These are phyloP conservation scores for Drosophila kurseongensis DNA, from an alignment of 1,140 invertebrate genomes.

Conservation along the genomic window DNA sequence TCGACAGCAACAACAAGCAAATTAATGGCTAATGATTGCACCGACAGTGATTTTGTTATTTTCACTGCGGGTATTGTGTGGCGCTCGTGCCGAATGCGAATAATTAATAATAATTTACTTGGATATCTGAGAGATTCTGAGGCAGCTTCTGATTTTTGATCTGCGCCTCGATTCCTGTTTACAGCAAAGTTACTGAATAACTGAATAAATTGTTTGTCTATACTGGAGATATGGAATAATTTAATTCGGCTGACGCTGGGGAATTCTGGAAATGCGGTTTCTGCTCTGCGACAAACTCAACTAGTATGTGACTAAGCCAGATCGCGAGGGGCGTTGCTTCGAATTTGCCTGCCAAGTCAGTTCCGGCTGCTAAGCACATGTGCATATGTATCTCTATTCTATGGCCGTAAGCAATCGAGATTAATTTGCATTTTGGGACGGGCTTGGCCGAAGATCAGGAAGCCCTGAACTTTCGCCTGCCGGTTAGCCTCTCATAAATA, in stretches of 20 bases:
- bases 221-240: conserved; percentile 18
- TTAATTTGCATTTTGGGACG: conserved; percentile 29
- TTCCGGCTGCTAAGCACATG: conserved; percentile 69
- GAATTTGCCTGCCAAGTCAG: conserved; percentile 30
- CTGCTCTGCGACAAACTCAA: conserved; percentile 7
- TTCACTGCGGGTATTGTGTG: conserved; percentile 3
- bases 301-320: conserved; percentile 43
- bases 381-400: conserved; percentile 52
- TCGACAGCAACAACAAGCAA: conserved; percentile 24
- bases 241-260: conserved; percentile 21
- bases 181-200: conserved; percentile 22
- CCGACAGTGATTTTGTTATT: conserved; percentile 34
- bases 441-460: conserved; percentile 17
- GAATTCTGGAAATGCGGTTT: conserved; percentile 48
- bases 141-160: conserved; percentile 26
- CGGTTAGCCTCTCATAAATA: conserved; percentile 41
- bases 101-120: conserved; percentile 35
- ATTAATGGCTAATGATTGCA: conserved; percentile 46
- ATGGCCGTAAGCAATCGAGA: conserved; percentile 2
- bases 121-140: conserved; percentile 11
- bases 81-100: conserved; percentile 32
- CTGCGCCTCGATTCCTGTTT: conserved; percentile 36
- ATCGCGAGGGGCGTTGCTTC: conserved; percentile 48
- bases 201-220: conserved; percentile 34
- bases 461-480: conserved; percentile 60